These are phyloP conservation scores for Leiothrix lutea DNA, from an alignment of 2,113 vertebrate genomes.

Conservation along the genomic window DNA sequence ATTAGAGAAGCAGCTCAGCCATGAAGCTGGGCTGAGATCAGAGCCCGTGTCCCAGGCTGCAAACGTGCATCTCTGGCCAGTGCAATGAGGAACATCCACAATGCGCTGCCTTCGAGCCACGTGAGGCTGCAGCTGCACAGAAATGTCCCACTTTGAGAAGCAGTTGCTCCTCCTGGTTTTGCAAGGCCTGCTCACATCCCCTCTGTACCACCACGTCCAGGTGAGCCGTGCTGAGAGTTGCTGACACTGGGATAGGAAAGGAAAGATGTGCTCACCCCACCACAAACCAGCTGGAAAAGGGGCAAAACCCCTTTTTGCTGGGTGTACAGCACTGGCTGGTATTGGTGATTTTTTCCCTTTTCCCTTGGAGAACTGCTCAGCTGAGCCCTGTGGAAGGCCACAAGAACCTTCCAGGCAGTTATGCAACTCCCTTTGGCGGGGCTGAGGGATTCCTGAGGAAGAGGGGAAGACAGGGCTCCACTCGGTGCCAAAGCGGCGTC, in stretches of 20 bases:
- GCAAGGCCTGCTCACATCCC: background rate
- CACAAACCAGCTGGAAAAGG: background rate
- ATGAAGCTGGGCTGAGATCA: background rate
- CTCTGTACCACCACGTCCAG: background rate
- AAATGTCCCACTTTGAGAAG: background rate
- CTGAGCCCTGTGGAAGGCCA: background rate
- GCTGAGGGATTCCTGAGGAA: background rate
- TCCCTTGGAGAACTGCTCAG: accelerated
- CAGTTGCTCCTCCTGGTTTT: background rate
- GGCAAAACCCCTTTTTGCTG: background rate
- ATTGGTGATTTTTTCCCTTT: background rate
- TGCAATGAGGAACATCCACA: background rate
- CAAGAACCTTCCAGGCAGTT: background rate
- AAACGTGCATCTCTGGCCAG: background rate
- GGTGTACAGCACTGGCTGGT: background rate
- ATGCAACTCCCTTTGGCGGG: background rate
- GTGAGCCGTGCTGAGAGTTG: accelerated
- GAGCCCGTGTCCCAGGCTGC: background rate
- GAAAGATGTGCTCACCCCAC: background rate
- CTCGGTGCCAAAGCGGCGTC: background rate
- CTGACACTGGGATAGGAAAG: background rate
- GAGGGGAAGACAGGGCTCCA: background rate
- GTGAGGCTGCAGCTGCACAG: background rate
- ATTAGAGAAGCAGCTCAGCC: constrained; percentile 23
- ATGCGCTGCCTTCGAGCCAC: background rate